Evolutionary conservation across 2,888 invertebrate species (phyloP), one percentile per base, ranked within the genome.

Genomic region (Dascillus cervinus): DNA sequence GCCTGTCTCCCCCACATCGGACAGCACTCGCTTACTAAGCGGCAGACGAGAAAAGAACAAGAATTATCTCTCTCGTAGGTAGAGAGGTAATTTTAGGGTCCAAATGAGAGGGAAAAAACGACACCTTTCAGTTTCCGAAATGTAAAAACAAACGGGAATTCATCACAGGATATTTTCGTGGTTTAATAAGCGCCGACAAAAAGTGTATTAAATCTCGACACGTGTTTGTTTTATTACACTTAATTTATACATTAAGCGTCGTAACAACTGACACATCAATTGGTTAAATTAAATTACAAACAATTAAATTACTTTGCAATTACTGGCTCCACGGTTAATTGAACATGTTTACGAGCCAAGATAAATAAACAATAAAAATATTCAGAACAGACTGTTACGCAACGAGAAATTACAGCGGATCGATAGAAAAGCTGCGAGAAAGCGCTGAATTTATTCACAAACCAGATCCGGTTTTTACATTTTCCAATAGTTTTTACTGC

Each of bases 1-100:
- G 32, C 47, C 31, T 41, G 50, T 51, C 53, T 54, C 58, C 56
- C 55, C 56, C 55, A 56, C 53, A 52, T 35, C 43, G 46, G 41
- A 35, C 43, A 42, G 44, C 35, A 43, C 39, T 39, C 15, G 44
- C 41, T 43, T 35, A 35, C 39, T 39, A 34, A 43, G 42, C 39
- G 39, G 41, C 34, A 44, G 43, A 37, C 32, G 29, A 32, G 48
- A 50, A 42, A 47, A 43, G 46, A 6, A 17, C 17, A 17, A 17
- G 17, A 6, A 17, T 17, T 17, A 17, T 6, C 17, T 17, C 17
- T 17, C 17, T 17, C 4, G 17, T 17, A n/a, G 17, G 17, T 17
- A 6, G 4, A 17, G 17, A 17, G 17, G 4, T 8, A 17, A 6
- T 17, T 17, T 17, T 17, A 17, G 17, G 17, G 17, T 17, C 8